Base-by-base conservation (phyloP, 1,140 invertebrate species). In the Pogonus chalceus region DNA sequence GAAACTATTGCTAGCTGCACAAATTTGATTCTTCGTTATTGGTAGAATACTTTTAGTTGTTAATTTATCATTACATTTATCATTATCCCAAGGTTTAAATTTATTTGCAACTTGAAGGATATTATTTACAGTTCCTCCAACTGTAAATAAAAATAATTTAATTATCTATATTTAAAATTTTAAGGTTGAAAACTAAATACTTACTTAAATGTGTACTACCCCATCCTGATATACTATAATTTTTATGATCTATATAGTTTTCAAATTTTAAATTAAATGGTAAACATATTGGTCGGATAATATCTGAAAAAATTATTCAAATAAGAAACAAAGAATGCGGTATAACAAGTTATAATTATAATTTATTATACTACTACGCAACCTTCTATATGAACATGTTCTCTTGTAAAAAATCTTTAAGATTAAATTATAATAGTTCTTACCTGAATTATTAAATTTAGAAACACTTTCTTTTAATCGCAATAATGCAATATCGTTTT, bases 401-500 rank as follows among this genome's bases (percentile, higher is more conserved):
- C n/a, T n/a, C n/a, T n/a, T n/a, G n/a, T n/a, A n/a, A n/a, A n/a
- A n/a, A n/a, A n/a, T n/a, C n/a, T n/a, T n/a, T n/a, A n/a, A n/a
- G n/a, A n/a, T n/a, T n/a, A n/a, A n/a, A n/a, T n/a, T n/a, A n/a
- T n/a, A n/a, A n/a, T n/a, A n/a, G n/a, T n/a, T n/a, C n/a, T n/a
- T n/a, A n/a, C n/a, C n/a, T n/a, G n/a, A n/a, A n/a, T n/a, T n/a
- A n/a, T n/a, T 22, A 10, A 22, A 22, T 49, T 23, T 21, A 4
- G 18, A 4, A 21, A 49, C 16, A 21, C 21, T 3, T n/a, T 57
- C 58, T 7, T 76, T 63, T 14, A 83, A 58, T 43, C 74, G 65
- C 20, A 88, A 68, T 3, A 88, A 65, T 1, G 81, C 82, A 47
- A 87, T 80, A 61, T 88, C 85, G 60, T 87, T 79, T 52, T 76